Percentiles rank a stretch among this genome's conserved stretches.
phyloP scores from a whole-genome alignment of 2,113 vertebrate genomes.

The Falcunculus frontatus region DNA sequence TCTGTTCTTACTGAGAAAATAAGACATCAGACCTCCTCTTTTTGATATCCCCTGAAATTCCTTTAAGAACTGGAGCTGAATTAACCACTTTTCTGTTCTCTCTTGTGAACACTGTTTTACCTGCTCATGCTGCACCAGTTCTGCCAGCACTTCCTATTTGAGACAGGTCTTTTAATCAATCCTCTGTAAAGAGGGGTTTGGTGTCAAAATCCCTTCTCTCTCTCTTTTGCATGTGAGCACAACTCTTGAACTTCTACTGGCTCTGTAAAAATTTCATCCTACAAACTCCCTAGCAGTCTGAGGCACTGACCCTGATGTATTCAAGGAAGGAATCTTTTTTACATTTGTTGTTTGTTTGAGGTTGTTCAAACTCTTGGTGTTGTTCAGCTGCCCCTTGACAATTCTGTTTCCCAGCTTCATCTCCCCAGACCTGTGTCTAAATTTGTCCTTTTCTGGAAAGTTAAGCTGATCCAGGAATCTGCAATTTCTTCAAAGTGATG shows the following conservation, averaged over 20 bases:
- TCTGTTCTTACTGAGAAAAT: neutral
- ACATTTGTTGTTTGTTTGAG: neutral
- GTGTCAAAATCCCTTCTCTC: neutral
- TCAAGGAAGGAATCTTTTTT: neutral
- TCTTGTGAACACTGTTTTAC: neutral
- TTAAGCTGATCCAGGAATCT: neutral
- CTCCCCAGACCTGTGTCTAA: neutral
- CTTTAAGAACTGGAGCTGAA: neutral
- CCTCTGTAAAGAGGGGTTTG: neutral
- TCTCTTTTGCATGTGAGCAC: neutral
- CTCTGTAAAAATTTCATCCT: neutral
- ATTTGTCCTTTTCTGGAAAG: neutral
- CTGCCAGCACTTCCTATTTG: neutral
- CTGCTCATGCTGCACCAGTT: neutral
- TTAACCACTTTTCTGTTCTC: neutral
- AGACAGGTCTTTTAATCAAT: neutral
- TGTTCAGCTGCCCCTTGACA: neutral
- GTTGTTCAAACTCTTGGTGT: neutral
- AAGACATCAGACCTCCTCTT: neutral
- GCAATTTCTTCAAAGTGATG: neutral
- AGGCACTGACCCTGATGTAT: neutral
- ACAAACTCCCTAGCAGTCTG: neutral
- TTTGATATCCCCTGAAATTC: neutral
- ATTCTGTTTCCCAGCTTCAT: neutral
- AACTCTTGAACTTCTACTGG: neutral